These are phyloP conservation scores for Leptinotarsa haldemani DNA, from an alignment of 2,888 invertebrate genomes.

Conservation along the genomic window DNA sequence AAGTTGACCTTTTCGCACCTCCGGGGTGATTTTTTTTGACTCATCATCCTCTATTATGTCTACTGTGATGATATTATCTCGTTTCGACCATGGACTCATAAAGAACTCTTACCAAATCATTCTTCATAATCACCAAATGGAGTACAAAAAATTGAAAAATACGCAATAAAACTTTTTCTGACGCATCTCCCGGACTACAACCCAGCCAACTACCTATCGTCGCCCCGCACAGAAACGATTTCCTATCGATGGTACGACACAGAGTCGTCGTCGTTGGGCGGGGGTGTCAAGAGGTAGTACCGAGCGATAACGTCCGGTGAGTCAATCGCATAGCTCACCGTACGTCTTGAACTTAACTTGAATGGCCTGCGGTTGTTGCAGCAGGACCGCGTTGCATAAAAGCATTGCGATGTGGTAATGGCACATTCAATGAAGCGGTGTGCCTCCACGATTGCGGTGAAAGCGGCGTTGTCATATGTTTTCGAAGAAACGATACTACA, in stretches of 20 bases:
- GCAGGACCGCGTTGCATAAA: constrained; percentile 13
- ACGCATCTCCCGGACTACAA: neutral
- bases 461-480: neutral
- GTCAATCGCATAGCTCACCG: constrained; percentile 3
- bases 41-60: too few species aligned
- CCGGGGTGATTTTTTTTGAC: too few species aligned
- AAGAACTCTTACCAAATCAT: neutral
- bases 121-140: neutral
- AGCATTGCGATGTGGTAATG: constrained; percentile 6
- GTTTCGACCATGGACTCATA: too few species aligned
- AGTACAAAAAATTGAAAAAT: neutral
- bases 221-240: neutral
- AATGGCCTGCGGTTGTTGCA: constrained; percentile 13
- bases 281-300: constrained; percentile 19
- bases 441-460: neutral
- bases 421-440: neutral
- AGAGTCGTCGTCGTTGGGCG: constrained; percentile 10
- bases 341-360: neutral
- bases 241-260: constrained; percentile 20
- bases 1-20: too few species aligned
- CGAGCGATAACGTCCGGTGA: constrained; percentile 21
- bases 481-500: neutral
- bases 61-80: too few species aligned
- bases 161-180: neutral
- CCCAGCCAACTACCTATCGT: neutral